Evolutionary conservation across 2,888 invertebrate genomes (phyloP).

Genomic region (Epirrita christyi): DNA sequence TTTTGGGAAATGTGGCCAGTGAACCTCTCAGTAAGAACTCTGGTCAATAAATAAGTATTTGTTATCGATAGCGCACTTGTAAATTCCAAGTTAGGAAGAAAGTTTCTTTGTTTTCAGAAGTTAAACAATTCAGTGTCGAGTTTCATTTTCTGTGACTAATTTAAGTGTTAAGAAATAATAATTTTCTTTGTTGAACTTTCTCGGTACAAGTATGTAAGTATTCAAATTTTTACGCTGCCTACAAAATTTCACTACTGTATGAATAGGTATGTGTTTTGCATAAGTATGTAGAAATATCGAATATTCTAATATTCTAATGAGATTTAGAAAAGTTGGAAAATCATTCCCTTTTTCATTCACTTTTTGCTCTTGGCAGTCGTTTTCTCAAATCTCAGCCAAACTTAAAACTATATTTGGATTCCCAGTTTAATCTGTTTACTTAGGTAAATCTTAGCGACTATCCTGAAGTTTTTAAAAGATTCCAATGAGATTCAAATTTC

Average conservation of each 20-base stretch:
- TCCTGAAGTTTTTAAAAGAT: slow-evolving; percentile 16
- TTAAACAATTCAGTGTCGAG: slow-evolving; percentile 66
- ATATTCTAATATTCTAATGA: slow-evolving; percentile 29
- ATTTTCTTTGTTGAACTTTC: slow-evolving; percentile 62
- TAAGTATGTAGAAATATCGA: slow-evolving; percentile 36
- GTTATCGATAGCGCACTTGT: slow-evolving; percentile 50
- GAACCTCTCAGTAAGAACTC: slow-evolving; percentile 55
- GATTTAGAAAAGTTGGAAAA: background rate
- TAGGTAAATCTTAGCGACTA: slow-evolving; percentile 11
- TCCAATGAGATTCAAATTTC: slow-evolving; percentile 11
- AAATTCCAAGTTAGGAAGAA: slow-evolving; percentile 69
- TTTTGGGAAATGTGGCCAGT: slow-evolving; percentile 31
- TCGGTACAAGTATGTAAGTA: slow-evolving; percentile 47
- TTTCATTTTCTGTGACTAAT: slow-evolving; percentile 75
- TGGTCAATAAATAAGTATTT: slow-evolving; percentile 68
- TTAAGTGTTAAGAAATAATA: slow-evolving; percentile 65
- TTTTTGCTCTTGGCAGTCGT: background rate
- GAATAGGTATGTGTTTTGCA: slow-evolving; percentile 33
- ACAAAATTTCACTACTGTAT: slow-evolving; percentile 62
- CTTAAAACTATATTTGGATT: slow-evolving; percentile 17
- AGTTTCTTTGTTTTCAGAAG: slow-evolving; percentile 73
- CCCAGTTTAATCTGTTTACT: slow-evolving; percentile 21
- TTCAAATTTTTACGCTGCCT: slow-evolving; percentile 63
- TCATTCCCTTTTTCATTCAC: background rate
- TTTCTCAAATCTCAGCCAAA: background rate